These are phyloP conservation scores for Koerneria pararmatus DNA, from an alignment of 2,888 invertebrate species.

Conservation along the genomic window DNA sequence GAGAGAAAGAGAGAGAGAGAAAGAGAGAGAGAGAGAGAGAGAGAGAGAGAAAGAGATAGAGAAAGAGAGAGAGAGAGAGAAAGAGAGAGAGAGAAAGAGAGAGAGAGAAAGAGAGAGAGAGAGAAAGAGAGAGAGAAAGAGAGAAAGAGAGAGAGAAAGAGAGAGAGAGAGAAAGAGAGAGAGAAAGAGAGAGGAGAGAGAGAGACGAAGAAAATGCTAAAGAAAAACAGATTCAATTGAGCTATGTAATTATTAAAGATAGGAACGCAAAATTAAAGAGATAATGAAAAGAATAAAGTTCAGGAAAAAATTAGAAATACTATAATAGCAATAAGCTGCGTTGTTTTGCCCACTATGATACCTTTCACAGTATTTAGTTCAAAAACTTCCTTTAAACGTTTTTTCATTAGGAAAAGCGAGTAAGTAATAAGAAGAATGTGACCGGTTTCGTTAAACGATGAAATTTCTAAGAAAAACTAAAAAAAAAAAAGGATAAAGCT, in stretches of 20 bases:
- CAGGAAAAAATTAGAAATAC: no score
- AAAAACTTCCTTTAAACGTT: no score
- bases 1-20: background rate
- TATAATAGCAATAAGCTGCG: no score
- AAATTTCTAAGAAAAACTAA: no score
- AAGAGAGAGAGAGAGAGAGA: background rate
- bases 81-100: slow-evolving; percentile 16
- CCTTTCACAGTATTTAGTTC: no score
- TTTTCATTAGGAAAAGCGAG: no score
- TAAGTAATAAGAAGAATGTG: no score
- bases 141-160: slow-evolving; percentile 9
- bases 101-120: slow-evolving; percentile 20
- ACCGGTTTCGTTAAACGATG: no score
- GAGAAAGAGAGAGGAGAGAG: background rate
- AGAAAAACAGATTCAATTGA: background rate
- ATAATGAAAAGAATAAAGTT: no score
- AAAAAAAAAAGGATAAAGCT: no score
- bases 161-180: slow-evolving; percentile 16
- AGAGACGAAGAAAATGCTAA: background rate
- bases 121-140: slow-evolving; percentile 12
- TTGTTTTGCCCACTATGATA: no score
- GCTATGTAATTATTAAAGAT: background rate
- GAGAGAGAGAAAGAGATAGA: slow-evolving; percentile 13
- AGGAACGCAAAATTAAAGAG: background rate
- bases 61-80: background rate